Evolutionary conservation across 30 jellyfish, hydroid and myxozoan genomes (phyloP).

Genomic region (Aurelia coerulea): DNA sequence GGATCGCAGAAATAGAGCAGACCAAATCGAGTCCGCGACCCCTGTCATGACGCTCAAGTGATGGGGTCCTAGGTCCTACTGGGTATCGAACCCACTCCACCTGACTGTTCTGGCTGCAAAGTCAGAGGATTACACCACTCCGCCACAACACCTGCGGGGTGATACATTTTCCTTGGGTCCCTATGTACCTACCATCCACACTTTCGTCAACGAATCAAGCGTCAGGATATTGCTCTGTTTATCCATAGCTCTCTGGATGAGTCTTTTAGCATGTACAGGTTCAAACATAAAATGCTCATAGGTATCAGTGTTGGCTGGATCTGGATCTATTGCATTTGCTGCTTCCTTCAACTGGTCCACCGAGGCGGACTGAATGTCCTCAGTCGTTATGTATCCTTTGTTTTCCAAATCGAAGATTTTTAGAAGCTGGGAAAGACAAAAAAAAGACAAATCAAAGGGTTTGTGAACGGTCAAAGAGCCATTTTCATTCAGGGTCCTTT

Average conservation of each 20-base stretch:
- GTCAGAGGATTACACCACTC: too few species aligned
- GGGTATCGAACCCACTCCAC: too few species aligned
- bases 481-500: too few species aligned
- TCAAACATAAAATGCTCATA: slow-evolving; percentile 38
- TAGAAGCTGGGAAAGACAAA: slow-evolving; percentile 20
- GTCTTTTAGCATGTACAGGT: slow-evolving; percentile 30
- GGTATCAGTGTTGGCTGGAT: slow-evolving; percentile 51
- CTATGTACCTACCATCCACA: slow-evolving; percentile 34
- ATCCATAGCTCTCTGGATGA: slow-evolving; percentile 16
- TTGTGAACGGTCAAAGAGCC: too few species aligned
- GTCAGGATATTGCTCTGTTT: slow-evolving; percentile 1
- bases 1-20: too few species aligned
- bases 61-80: too few species aligned
- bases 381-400: slow-evolving; percentile 29
- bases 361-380: slow-evolving; percentile 36
- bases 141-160: too few species aligned
- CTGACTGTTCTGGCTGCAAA: too few species aligned
- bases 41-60: too few species aligned
- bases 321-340: slow-evolving; percentile 61
- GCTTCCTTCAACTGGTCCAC: slow-evolving; percentile 42
- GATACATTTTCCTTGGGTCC: too few species aligned
- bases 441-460: background rate
- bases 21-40: too few species aligned
- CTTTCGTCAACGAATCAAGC: slow-evolving; percentile 8
- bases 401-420: slow-evolving; percentile 23